Conservation (phyloP, 2,888 invertebrate species). For the Nemotelus nigrinus region DNA sequence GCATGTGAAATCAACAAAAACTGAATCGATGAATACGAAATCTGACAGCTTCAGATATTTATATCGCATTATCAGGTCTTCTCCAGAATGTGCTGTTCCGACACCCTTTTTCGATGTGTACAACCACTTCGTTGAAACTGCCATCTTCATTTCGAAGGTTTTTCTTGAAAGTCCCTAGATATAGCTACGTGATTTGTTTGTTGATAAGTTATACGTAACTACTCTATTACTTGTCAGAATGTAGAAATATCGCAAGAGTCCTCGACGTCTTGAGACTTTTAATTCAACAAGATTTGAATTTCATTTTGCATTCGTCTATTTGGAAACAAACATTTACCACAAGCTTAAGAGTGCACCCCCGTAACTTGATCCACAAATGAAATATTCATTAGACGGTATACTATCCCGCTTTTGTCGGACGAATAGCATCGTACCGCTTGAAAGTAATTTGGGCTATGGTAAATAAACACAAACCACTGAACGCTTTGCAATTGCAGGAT, state of each 20-base stretch:
- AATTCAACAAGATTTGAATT: too few relatives aligned
- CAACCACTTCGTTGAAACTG: too few relatives aligned
- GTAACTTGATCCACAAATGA: slow-evolving; percentile 54
- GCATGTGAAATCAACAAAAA: slow-evolving; percentile 52
- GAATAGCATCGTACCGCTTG: slow-evolving; percentile 52
- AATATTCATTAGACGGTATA: slow-evolving; percentile 57
- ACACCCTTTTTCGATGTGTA: too few relatives aligned
- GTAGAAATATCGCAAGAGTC: too few relatives aligned
- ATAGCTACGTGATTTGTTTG: too few relatives aligned
- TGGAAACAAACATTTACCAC: background rate
- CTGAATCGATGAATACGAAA: slow-evolving; percentile 54
- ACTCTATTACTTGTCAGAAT: too few relatives aligned
- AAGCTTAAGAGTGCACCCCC: background rate
- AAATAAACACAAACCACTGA: slow-evolving; percentile 38
- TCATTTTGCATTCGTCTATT: too few relatives aligned
- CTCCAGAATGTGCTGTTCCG: too few relatives aligned
- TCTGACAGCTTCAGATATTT: slow-evolving; percentile 55
- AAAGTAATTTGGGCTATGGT: slow-evolving; percentile 20
- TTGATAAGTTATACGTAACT: too few relatives aligned
- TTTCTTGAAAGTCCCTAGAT: too few relatives aligned
- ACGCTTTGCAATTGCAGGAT: slow-evolving; percentile 34
- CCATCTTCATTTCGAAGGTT: too few relatives aligned
- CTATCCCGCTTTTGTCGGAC: slow-evolving; percentile 5
- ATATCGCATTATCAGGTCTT: slow-evolving; percentile 47
- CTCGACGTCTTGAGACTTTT: too few relatives aligned